Evolutionary conservation across 2,888 invertebrate genomes (phyloP).

Genomic region (Eilema depressum): DNA sequence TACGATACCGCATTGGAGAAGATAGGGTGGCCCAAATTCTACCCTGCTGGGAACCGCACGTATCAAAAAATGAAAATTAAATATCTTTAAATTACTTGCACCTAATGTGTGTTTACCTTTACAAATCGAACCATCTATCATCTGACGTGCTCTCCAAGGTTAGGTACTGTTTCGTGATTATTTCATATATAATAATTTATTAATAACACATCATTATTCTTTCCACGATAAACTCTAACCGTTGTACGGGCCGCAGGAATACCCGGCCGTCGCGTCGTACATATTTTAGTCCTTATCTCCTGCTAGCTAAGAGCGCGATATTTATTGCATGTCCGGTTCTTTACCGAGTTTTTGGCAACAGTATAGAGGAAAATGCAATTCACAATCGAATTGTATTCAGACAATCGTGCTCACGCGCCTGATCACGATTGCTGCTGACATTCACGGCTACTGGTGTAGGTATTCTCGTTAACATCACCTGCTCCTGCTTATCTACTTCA

Average conservation of each 20-base stretch:
- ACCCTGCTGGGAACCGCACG: too few species aligned
- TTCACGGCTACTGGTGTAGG: background rate
- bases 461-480: background rate
- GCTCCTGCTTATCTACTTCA: too few species aligned
- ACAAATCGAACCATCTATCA: background rate
- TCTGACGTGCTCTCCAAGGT: too few species aligned
- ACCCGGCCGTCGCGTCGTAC: background rate
- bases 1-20: too few species aligned
- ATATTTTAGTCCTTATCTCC: constrained; percentile 1
- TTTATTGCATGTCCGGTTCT: background rate
- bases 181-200: background rate
- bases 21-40: too few species aligned
- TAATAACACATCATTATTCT: background rate
- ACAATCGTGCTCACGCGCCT: background rate
- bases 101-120: constrained; percentile 3
- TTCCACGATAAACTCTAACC: background rate
- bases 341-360: background rate
- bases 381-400: constrained; percentile 1
- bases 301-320: background rate
- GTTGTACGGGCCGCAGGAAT: background rate
- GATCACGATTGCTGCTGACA: too few species aligned
- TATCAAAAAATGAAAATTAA: too few species aligned
- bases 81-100: background rate
- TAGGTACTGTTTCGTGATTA: background rate
- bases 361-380: constrained; percentile 5